Evolutionary conservation across 30 jellyfish, hydroid and myxozoan species (phyloP).

Genomic region (Rhopilema esculentum): DNA sequence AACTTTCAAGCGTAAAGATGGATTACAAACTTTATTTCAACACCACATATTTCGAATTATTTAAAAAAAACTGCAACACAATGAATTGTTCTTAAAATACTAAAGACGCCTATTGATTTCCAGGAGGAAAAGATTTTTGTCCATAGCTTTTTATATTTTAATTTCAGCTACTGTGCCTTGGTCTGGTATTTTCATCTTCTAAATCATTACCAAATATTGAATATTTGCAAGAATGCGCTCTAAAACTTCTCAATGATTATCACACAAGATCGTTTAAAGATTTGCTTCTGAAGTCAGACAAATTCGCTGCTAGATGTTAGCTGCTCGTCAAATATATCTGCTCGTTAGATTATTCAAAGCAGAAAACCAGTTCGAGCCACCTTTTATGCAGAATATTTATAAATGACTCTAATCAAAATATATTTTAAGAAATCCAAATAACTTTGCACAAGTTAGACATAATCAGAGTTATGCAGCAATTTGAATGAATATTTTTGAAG

Average conservation of each 20-base stretch:
- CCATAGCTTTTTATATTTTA: slow-evolving; percentile 22
- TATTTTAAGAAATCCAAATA: slow-evolving; percentile 14
- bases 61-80: slow-evolving; percentile 34
- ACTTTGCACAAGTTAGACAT: not conserved
- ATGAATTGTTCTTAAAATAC: slow-evolving; percentile 19
- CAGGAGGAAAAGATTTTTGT: slow-evolving; percentile 2
- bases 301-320: not conserved
- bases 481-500: too few species aligned
- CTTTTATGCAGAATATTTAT: not conserved
- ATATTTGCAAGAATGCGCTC: not conserved
- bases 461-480: too few species aligned
- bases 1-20: slow-evolving; percentile 18
- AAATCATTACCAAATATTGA: not conserved
- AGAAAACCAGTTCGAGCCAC: not conserved
- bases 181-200: slow-evolving; percentile 26
- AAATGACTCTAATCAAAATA: not conserved
- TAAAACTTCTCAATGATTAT: not conserved
- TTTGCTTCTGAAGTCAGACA: slow-evolving; percentile 1
- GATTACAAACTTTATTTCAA: slow-evolving; percentile 23
- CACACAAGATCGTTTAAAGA: slow-evolving; percentile 4
- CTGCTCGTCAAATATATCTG: slow-evolving; percentile 4
- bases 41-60: slow-evolving; percentile 7
- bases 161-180: slow-evolving; percentile 11
- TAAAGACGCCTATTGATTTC: not conserved
- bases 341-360: not conserved